Conservation (phyloP, 23 tunicate species). For the Halocynthia roretzi region DNA sequence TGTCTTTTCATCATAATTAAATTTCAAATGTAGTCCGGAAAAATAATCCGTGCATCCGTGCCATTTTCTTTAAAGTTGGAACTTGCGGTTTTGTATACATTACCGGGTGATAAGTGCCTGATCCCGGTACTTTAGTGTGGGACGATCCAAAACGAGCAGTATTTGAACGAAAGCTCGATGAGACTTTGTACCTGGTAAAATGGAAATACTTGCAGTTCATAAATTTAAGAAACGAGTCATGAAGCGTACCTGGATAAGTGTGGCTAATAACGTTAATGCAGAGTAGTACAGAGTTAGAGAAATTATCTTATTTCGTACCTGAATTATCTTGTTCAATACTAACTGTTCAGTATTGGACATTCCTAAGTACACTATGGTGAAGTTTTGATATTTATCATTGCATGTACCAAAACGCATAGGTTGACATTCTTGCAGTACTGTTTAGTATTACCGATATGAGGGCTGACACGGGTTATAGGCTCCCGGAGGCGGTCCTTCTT, state of each 20-base stretch:
- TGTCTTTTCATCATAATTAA: background rate
- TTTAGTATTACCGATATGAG: slow-evolving; percentile 8
- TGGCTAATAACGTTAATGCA: too few relatives aligned
- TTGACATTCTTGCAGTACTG: background rate
- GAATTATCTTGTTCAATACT: too few relatives aligned
- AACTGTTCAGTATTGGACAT: too few relatives aligned
- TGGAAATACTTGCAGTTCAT: too few relatives aligned
- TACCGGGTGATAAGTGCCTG: slow-evolving; percentile 60
- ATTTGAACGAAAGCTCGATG: slow-evolving; percentile 64
- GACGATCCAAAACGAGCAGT: slow-evolving; percentile 37
- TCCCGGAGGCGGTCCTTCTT: slow-evolving; percentile 78
- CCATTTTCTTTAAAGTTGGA: slow-evolving; percentile 25
- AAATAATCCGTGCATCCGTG: slow-evolving; percentile 45
- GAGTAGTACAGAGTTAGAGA: too few relatives aligned
- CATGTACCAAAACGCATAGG: too few relatives aligned
- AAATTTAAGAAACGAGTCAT: too few relatives aligned
- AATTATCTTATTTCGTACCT: too few relatives aligned
- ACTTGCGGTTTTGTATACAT: slow-evolving; percentile 5
- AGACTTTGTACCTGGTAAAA: slow-evolving; percentile 25
- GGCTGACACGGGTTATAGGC: slow-evolving; percentile 45
- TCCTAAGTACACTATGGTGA: too few relatives aligned
- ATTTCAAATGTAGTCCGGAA: slow-evolving; percentile 30
- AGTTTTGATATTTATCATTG: too few relatives aligned
- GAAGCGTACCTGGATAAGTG: too few relatives aligned
- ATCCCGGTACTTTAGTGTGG: slow-evolving; percentile 64